Conservation (phyloP, 2,888 invertebrate genomes). For the Parnassius smintheus region DNA sequence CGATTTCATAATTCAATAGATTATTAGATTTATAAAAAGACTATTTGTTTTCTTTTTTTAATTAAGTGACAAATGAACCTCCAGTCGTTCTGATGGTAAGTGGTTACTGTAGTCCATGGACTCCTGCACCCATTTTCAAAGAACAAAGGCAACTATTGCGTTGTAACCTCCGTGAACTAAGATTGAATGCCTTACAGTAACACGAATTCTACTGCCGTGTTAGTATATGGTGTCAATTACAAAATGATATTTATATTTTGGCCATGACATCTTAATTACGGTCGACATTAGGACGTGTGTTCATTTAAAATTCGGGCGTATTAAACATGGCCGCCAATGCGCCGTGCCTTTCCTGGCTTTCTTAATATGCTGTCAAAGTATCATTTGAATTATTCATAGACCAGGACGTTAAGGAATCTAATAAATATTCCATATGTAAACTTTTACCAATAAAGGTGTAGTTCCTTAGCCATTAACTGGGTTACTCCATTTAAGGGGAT, state of each 20-base stretch:
- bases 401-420: conserved; percentile 16
- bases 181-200: too few species aligned
- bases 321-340: conserved; percentile 36
- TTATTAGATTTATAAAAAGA: too few species aligned
- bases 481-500: conserved; percentile 14
- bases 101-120: too few species aligned
- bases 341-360: conserved; percentile 26
- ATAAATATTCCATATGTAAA: conserved; percentile 21
- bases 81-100: too few species aligned
- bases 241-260: conserved; percentile 1
- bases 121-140: too few species aligned
- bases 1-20: too few species aligned
- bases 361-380: conserved; percentile 23
- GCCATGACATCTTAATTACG: conserved; percentile 14
- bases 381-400: conserved; percentile 24
- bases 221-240: too few species aligned
- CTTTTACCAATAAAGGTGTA: conserved; percentile 17
- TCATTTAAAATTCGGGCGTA: conserved; percentile 33
- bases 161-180: too few species aligned
- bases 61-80: too few species aligned
- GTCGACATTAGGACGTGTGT: conserved; percentile 27
- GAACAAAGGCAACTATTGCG: too few species aligned
- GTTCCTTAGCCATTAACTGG: conserved; percentile 23
- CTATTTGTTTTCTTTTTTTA: too few species aligned
- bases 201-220: too few species aligned